Conservation (phyloP, 2,797 vertebrate species). For the Ctenochaetus hawaiiensis region DNA sequence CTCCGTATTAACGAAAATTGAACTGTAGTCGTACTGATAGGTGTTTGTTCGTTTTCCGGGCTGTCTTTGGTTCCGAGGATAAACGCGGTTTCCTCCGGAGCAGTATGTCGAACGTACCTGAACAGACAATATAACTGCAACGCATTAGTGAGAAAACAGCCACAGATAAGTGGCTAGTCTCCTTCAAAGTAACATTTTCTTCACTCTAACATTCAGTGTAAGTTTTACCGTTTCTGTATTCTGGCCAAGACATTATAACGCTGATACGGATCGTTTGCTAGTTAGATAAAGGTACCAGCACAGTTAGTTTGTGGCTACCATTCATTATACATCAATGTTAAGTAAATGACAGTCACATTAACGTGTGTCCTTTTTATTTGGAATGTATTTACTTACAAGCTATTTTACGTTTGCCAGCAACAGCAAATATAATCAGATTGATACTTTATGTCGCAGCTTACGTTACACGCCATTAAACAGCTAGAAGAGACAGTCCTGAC, state of each 20-base stretch:
- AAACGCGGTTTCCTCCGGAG: slow-evolving; percentile 49
- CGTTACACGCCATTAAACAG: neutral
- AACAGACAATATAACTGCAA: slow-evolving; percentile 11
- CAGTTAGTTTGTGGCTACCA: neutral
- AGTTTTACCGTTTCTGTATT: neutral
- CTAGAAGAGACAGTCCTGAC: neutral
- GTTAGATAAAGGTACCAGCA: neutral
- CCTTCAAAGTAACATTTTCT: neutral
- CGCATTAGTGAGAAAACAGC: accelerated
- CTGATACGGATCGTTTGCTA: accelerated
- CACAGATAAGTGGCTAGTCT: accelerated
- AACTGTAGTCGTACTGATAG: no score
- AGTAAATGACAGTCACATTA: neutral
- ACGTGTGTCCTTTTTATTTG: neutral
- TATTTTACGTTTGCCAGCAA: neutral
- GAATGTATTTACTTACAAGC: neutral
- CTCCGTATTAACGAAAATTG: no score
- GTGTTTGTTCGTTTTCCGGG: no score
- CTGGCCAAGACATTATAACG: neutral
- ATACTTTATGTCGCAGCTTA: neutral
- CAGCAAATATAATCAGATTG: neutral
- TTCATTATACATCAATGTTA: neutral
- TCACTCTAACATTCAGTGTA: neutral
- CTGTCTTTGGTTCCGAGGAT: slow-evolving; percentile 29
- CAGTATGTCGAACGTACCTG: slow-evolving; percentile 30